phyloP scores from a whole-genome alignment of 1,140 invertebrate species.

The Epicauta chinensis region DNA sequence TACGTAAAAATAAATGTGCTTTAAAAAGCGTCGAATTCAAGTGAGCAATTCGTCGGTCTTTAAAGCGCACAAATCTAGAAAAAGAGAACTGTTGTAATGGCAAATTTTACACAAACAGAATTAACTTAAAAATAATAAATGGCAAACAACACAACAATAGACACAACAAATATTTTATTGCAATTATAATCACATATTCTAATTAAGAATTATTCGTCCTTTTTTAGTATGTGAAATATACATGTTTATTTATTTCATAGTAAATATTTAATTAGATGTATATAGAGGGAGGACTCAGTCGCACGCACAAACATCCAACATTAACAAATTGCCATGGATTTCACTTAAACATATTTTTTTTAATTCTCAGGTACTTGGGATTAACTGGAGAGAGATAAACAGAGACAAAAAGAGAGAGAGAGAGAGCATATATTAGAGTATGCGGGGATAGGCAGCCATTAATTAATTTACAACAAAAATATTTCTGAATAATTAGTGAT shows the following conservation, averaged over 20 bases:
- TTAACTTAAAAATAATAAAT: not conserved
- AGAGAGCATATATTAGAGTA: not conserved
- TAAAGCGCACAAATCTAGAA: slow-evolving; percentile 8
- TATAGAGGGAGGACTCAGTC: not conserved
- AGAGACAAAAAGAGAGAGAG: not conserved
- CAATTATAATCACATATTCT: slow-evolving; percentile 36
- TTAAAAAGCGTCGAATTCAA: slow-evolving; percentile 12
- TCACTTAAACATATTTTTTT: not conserved
- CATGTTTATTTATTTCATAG: not conserved
- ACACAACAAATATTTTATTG: slow-evolving; percentile 38
- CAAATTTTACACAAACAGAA: slow-evolving; percentile 5
- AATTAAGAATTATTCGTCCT: slow-evolving; percentile 23
- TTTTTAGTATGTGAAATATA: not conserved
- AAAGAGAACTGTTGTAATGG: slow-evolving; percentile 10
- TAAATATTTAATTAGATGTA: not conserved
- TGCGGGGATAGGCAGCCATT: not conserved
- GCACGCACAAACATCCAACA: slow-evolving; percentile 14
- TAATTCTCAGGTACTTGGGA: not conserved
- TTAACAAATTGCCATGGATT: not conserved
- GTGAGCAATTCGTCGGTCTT: slow-evolving; percentile 4
- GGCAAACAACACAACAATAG: slow-evolving; percentile 27
- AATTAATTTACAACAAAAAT: too few relatives aligned
- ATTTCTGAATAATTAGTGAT: too few relatives aligned
- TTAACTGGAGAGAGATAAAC: not conserved
- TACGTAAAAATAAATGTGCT: slow-evolving; percentile 1